Base-by-base conservation (phyloP, 2,113 vertebrate genomes). In the Daubentonia madagascariensis region DNA sequence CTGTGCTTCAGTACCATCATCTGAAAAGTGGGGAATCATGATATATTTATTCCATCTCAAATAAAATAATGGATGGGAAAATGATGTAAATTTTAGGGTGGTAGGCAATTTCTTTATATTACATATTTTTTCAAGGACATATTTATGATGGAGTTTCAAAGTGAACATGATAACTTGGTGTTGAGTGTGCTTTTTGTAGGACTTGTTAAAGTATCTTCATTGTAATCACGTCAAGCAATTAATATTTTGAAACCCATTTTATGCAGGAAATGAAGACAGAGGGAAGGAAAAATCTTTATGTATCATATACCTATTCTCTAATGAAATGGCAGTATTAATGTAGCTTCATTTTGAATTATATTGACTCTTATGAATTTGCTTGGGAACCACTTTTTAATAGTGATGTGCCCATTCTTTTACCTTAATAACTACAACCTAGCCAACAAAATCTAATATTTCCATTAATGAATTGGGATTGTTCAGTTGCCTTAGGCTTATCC, bases 401-500 rank as follows among this genome's bases (percentile, higher is more conserved):
- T 87, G 16, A 75, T 85, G 10, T 48, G 18, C 35, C 45, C n/a
- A 84, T 89, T 92, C 14, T 92, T 90, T 89, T n/a, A 90, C 25
- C 18, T 83, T 79, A 67, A 17, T 84, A 94, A 89, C 78, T 95
- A 61, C 35, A 97, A 59, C 6, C 18, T 83, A 87, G 14, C 68
- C 43, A 94, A 83, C 18, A 73, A 37, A 92, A 94, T 17, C 87
- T 2, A n/a, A 61, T 89, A 43, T 54, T 95, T 98, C 50, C n/a
- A 96, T 89, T 97, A 84, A 73, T 92, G 13, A 22, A 8, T 94
- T 97, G 75, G 4, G 52, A 94, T 79, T 90, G 23, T 85, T 92
- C 9, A 43, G 25, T 92, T 76, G 45, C 37, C 32, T 76, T 89
- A 91, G 5, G 35, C 20, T 91, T n/a, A 95, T 96, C 45, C 40